These are phyloP conservation scores for Oconnorella tubifera DNA, from an alignment of 2,888 invertebrate species.

Conservation along the genomic window DNA sequence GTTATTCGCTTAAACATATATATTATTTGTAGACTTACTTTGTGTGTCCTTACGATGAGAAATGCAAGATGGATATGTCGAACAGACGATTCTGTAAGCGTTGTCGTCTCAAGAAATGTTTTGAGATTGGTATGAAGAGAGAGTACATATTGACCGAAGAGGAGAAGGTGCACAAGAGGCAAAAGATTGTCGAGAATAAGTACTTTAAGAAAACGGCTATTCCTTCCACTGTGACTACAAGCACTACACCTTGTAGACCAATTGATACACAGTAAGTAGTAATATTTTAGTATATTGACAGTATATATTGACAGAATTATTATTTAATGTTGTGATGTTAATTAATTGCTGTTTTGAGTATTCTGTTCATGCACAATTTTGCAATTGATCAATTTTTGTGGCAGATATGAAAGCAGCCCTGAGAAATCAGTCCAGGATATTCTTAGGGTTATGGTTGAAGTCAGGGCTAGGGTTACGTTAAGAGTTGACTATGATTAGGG, in stretches of 20 bases:
- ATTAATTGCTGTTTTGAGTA: too few relatives aligned
- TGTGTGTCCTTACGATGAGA: constrained; percentile 87
- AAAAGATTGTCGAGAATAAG: constrained; percentile 85
- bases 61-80: constrained; percentile 85
- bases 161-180: constrained; percentile 70
- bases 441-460: too few relatives aligned
- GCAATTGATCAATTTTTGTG: too few relatives aligned
- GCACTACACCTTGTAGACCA: neutral
- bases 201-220: constrained; percentile 49
- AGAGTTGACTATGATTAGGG: too few relatives aligned
- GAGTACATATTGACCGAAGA: constrained; percentile 97
- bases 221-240: neutral
- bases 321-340: too few relatives aligned
- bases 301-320: neutral
- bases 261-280: neutral
- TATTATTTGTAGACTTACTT: constrained; percentile 60
- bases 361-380: too few relatives aligned
- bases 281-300: neutral
- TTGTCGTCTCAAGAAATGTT: constrained; percentile 90
- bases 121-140: constrained; percentile 92
- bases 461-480: too few relatives aligned
- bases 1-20: neutral
- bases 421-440: too few relatives aligned
- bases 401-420: too few relatives aligned
- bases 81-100: constrained; percentile 94